Evolutionary conservation across 2,888 invertebrate species (phyloP).

Genomic region (Hesperia comma): DNA sequence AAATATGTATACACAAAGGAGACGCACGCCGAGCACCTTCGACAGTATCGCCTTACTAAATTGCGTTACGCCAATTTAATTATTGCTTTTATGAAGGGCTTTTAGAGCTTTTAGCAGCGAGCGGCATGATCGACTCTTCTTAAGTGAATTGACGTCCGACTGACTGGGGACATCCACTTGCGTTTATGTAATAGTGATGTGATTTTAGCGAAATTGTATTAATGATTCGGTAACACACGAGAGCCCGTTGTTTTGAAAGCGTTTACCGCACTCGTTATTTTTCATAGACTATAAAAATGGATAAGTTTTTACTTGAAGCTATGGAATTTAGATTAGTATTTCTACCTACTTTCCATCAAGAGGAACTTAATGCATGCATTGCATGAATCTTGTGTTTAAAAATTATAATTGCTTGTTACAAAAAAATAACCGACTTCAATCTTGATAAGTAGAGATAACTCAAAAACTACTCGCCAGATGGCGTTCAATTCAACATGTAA

Average conservation of each 20-base stretch:
- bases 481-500: too few relatives aligned
- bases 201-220: conserved; percentile 25
- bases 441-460: too few relatives aligned
- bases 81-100: conserved; percentile 85
- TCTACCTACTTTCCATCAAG: too few relatives aligned
- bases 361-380: too few relatives aligned
- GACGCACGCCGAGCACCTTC: conserved; percentile 56
- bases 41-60: conserved; percentile 77
- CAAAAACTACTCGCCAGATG: too few relatives aligned
- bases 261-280: background rate
- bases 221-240: background rate
- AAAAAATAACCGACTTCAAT: too few relatives aligned
- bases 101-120: conserved; percentile 84
- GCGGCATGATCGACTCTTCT: conserved; percentile 78
- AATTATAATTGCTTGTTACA: too few relatives aligned
- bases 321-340: too few relatives aligned
- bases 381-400: too few relatives aligned
- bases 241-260: background rate
- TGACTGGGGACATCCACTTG: conserved; percentile 58
- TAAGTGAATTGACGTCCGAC: conserved; percentile 80
- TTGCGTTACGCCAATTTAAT: conserved; percentile 83
- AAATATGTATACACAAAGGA: conserved; percentile 43
- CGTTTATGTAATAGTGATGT: conserved; percentile 24
- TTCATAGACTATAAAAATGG: too few relatives aligned
- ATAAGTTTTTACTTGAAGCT: too few relatives aligned